Base-by-base conservation (phyloP, 2,113 vertebrate species). In the Festucalex cinctus region DNA sequence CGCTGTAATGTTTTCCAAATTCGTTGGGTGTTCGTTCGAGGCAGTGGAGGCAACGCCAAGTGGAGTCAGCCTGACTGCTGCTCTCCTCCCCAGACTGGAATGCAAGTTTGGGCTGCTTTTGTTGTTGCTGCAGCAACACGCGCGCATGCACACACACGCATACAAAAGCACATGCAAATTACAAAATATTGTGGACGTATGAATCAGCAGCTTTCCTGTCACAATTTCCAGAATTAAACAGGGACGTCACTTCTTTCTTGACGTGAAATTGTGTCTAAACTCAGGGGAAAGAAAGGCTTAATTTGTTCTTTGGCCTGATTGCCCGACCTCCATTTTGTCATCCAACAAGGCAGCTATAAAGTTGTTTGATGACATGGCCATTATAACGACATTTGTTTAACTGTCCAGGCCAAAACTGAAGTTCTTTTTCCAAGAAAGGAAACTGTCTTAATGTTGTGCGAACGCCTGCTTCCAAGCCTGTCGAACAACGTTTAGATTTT, bases 301-400 rank as follows among this genome's bases (percentile, higher is more conserved):
- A 87, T 87, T 87, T 86, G 70, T 76, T 62, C 59, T 68, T 71
- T 81, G 83, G 74, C 78, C 78, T 68, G 16, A 36, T 12, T 35
- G 66, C 71, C 22, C 58, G 63, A 53, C 78, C 51, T 46, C 53
- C 3, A 32, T 68, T 44, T 53, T 61, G 54, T 57, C 54, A 32
- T 51, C 48, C 3, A 22, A 51, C 20, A 51, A 51, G 20, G 48
- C 0, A 51, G 20, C 9, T 9, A n/a, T 51, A 51, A 22, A 4
- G 48, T 51, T 51, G 9, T n/a, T 51, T 9, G 8, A 51, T 9
- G 9, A 49, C 8, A 49, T 9, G 6, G 48, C 8, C 48, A 51
- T 51, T 22, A 10, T 46, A 20, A 32, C 17, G 7, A 46, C 0
- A 5, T 46, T 46, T 46, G 5, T 41, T 41, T 41, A 12, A 1